phyloP scores from a whole-genome alignment of 1,140 invertebrate genomes.

The Acromyrmex charruanus region DNA sequence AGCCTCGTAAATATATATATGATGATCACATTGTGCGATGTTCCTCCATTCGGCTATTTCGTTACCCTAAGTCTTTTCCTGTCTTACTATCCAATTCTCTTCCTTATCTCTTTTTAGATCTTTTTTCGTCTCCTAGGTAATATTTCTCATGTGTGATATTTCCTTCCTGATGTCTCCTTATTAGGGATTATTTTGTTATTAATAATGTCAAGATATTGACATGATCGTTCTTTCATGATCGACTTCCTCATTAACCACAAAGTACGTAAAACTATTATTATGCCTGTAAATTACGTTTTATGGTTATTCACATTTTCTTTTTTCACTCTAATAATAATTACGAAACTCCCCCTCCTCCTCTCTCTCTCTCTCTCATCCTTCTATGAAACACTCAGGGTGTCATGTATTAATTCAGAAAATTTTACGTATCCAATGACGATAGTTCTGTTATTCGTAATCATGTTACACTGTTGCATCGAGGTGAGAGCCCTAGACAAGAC shows the following conservation, averaged over 20 bases:
- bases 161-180: slow-evolving; percentile 5
- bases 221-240: background rate
- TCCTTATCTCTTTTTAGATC: background rate
- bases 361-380: background rate
- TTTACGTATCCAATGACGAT: background rate
- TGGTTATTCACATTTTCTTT: background rate
- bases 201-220: background rate
- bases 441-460: background rate
- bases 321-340: background rate
- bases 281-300: background rate
- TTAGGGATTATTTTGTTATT: slow-evolving; percentile 21
- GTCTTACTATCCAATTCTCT: slow-evolving; percentile 14
- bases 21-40: slow-evolving; percentile 29
- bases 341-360: background rate
- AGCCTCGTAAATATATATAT: slow-evolving; percentile 41
- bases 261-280: background rate
- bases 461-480: background rate
- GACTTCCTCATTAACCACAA: background rate
- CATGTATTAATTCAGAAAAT: background rate
- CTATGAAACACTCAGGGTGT: background rate
- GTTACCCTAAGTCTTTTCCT: slow-evolving; percentile 23
- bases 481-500: background rate
- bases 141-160: slow-evolving; percentile 18
- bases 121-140: background rate
- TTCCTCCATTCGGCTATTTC: slow-evolving; percentile 6